These are phyloP conservation scores for Achroia grisella DNA, from an alignment of 1,140 invertebrate species.

Conservation along the genomic window DNA sequence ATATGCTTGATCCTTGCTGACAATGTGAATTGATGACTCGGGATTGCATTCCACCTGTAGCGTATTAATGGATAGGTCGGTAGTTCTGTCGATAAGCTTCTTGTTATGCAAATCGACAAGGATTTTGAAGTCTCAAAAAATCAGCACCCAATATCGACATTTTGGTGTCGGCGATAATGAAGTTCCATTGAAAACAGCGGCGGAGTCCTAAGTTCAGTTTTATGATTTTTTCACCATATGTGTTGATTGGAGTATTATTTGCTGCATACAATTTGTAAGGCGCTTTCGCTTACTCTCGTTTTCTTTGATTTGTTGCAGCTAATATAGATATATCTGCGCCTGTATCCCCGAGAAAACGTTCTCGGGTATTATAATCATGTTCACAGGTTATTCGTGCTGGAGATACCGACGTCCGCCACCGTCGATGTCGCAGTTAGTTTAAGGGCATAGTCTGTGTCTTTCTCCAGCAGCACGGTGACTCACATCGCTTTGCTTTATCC, in stretches of 20 bases:
- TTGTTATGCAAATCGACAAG: conserved; percentile 19
- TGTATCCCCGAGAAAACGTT: too few species aligned
- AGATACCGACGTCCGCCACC: too few species aligned
- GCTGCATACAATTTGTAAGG: not conserved
- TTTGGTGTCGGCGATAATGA: conserved; percentile 34
- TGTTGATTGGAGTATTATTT: not conserved
- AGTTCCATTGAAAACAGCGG: conserved; percentile 25
- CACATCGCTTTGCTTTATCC: too few species aligned
- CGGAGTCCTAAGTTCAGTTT: conserved; percentile 7
- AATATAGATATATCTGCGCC: too few species aligned
- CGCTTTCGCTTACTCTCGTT: too few species aligned
- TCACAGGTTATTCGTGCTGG: too few species aligned
- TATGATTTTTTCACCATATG: not conserved
- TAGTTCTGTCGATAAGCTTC: conserved; percentile 16
- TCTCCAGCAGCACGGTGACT: too few species aligned
- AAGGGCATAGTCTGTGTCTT: too few species aligned
- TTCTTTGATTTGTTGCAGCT: too few species aligned
- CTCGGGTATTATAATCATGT: too few species aligned
- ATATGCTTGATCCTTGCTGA: not conserved
- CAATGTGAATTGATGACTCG: not conserved
- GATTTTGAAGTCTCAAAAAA: conserved; percentile 22
- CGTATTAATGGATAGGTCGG: not conserved
- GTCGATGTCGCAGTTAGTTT: too few species aligned
- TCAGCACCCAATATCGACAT: conserved; percentile 38
- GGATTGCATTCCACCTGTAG: not conserved